Evolutionary conservation across 2,113 vertebrate species (phyloP), one percentile per base, ranked within the genome.

Genomic region (Tetrax tetrax): DNA sequence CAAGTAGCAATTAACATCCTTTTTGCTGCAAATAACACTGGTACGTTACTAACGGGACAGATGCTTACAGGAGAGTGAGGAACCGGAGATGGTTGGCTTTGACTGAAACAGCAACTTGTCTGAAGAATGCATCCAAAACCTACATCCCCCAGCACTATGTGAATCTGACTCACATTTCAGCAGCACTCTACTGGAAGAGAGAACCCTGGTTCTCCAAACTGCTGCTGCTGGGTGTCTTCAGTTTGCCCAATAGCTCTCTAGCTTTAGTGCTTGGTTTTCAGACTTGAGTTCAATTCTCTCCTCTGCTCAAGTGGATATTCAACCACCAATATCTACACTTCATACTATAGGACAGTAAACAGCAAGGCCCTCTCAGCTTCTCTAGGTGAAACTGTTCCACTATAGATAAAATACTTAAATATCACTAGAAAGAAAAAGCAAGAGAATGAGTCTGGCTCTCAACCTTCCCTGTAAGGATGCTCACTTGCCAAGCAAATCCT

Each of bases 61-160:
- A 50, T 0, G 0, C 63, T 72, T 78, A 6, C 31, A 48, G 31
- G 83, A 69, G 20, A 85, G 15, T 0, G 6, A 51, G 10, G 69
- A 89, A 69, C 15, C 12, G 1, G 5, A 33, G 41, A 23, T 27
- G 21, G 45, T 59, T 66, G 1, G 19, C 60, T 12, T 65, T 3
- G 1, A 61, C 22, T 70, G 29, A 41, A 24, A 60, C 9, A 54
- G 22, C 7, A 74, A 18, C 35, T 89, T 3, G 54, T 81, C 69
- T 66, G 31, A 84, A 20, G 23, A 78, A 74, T 5, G 13, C 4
- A 9, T 25, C 35, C 45, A 81, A 77, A 76, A 61, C 0, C 0
- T 14, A 57, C 28, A 24, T 53, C 16, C 29, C 25, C 9, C 43
- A 91, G 51, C 65, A 63, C 0, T 0, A n/a, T 1, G 4, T 22